These are phyloP conservation scores for Pristionchus japonicus DNA, from an alignment of 2,888 invertebrate species.

Conservation along the genomic window DNA sequence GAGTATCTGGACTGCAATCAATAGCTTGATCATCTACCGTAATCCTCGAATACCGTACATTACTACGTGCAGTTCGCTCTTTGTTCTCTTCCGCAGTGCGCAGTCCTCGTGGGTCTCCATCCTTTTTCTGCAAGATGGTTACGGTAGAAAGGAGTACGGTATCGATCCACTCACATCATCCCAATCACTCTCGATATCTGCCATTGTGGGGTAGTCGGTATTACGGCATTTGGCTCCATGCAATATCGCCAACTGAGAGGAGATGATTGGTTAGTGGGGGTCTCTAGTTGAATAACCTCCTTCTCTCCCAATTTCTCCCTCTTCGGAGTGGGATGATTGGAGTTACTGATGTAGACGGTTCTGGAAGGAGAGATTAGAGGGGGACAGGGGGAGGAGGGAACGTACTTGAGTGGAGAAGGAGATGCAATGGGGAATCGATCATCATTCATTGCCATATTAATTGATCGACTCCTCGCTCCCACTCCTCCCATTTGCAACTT, in stretches of 20 bases:
- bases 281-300: neutral
- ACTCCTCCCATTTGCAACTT: neutral
- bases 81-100: conserved; percentile 14
- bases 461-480: conserved; percentile 5
- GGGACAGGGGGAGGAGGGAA: neutral
- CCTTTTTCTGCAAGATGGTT: neutral
- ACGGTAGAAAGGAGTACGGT: neutral
- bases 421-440: conserved; percentile 16
- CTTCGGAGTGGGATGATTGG: conserved; percentile 17
- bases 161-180: conserved; percentile 1
- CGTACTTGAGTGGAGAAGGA: neutral
- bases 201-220: conserved; percentile 34
- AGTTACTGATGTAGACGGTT: neutral
- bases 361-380: neutral
- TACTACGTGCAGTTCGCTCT: neutral
- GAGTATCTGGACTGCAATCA: neutral
- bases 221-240: conserved; percentile 4
- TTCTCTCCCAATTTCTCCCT: conserved; percentile 17
- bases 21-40: neutral
- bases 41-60: neutral
- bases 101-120: conserved; percentile 15
- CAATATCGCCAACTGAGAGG: conserved; percentile 2
- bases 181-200: conserved; percentile 35
- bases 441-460: neutral
- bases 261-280: neutral